Percentiles rank a stretch among this genome's conserved stretches.
These are phyloP conservation scores for Melinaea menophilus DNA, from an alignment of 2,888 invertebrate genomes.

Conservation along the genomic window DNA sequence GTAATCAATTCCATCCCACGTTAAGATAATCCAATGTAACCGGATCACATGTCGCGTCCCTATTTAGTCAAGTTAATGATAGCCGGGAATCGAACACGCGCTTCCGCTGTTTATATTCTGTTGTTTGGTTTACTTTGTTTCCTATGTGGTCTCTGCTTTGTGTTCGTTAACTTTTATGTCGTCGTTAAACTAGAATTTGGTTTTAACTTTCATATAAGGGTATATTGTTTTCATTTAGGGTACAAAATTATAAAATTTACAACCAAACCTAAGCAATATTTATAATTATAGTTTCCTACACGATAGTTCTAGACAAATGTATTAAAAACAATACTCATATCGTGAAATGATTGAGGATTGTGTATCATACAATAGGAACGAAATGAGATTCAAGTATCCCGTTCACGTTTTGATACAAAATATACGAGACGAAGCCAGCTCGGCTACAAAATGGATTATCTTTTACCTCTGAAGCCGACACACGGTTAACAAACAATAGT, in stretches of 20 bases:
- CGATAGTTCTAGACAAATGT: too few relatives aligned
- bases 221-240: background rate
- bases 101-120: conserved; percentile 50
- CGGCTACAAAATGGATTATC: conserved; percentile 15
- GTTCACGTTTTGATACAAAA: background rate
- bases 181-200: conserved; percentile 20
- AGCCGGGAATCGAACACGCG: conserved; percentile 49
- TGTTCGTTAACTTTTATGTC: conserved; percentile 24
- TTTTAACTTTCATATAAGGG: conserved; percentile 6
- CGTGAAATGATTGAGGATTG: too few relatives aligned
- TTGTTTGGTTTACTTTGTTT: conserved; percentile 32
- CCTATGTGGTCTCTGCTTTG: conserved; percentile 24
- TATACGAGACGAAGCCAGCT: conserved; percentile 1
- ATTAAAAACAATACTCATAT: too few relatives aligned
- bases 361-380: too few relatives aligned
- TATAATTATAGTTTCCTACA: too few relatives aligned
- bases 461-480: conserved; percentile 10
- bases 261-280: background rate
- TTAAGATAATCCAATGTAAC: conserved; percentile 2
- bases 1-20: too few relatives aligned
- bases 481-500: conserved; percentile 29
- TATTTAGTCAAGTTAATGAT: conserved; percentile 52
- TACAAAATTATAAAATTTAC: background rate
- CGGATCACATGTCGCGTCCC: conserved; percentile 34
- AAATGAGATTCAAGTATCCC: too few relatives aligned